phyloP scores from a whole-genome alignment of 2,797 vertebrate species.

The Sciaenops ocellatus region DNA sequence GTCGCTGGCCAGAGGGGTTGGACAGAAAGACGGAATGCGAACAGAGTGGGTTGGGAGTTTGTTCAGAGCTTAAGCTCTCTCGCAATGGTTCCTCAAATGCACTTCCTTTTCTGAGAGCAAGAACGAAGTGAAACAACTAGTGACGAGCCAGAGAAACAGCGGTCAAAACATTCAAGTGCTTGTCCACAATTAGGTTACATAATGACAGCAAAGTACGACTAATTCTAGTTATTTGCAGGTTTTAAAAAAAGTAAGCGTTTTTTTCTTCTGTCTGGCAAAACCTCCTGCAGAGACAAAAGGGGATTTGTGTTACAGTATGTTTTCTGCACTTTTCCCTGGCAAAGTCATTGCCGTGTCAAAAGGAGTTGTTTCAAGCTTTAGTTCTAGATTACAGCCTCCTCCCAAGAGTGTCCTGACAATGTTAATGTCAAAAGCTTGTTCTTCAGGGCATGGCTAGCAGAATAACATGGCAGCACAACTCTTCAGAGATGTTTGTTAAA shows the following conservation, averaged over 20 bases:
- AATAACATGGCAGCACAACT: constrained; percentile 73
- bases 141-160: constrained; percentile 44
- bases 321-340: constrained; percentile 46
- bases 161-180: constrained; percentile 41
- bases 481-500: constrained; percentile 73
- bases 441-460: constrained; percentile 67
- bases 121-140: constrained; percentile 41
- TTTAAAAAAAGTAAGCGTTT: not conserved
- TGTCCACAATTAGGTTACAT: constrained; percentile 56
- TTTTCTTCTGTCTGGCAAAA: constrained; percentile 9
- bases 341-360: constrained; percentile 59
- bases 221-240: constrained; percentile 44
- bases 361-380: constrained; percentile 66
- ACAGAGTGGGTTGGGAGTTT: constrained; percentile 38
- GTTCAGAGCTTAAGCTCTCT: constrained; percentile 54
- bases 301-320: constrained; percentile 47
- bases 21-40: constrained; percentile 37
- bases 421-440: constrained; percentile 84
- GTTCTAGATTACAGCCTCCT: constrained; percentile 62
- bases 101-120: constrained; percentile 38
- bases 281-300: constrained; percentile 26
- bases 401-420: constrained; percentile 66
- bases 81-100: constrained; percentile 74
- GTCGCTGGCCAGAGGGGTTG: constrained; percentile 43
- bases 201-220: constrained; percentile 36